These are phyloP conservation scores for Limnothrissa miodon DNA, from an alignment of 2,113 vertebrate species.

Conservation along the genomic window DNA sequence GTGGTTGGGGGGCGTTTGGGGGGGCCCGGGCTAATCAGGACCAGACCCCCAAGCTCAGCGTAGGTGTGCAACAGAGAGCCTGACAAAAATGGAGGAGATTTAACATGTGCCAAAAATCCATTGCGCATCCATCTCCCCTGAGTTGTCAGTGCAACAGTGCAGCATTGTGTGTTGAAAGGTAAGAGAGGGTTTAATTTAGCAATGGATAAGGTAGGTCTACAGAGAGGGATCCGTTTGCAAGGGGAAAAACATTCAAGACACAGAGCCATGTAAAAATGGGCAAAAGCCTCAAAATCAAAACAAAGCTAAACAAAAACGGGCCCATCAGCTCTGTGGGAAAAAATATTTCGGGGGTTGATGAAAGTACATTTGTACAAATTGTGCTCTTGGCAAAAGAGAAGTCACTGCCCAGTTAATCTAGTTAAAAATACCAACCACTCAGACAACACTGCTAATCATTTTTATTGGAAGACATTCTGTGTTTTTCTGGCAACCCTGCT, in stretches of 20 bases:
- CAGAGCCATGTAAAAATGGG: not conserved
- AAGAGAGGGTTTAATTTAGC: constrained; percentile 4
- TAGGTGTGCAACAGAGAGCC: constrained; percentile 3
- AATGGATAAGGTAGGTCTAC: not conserved
- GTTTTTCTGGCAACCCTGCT: constrained; percentile 2
- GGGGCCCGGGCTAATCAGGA: constrained; percentile 45
- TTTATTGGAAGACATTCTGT: constrained; percentile 6
- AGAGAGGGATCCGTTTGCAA: constrained; percentile 6
- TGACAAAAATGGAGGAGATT: not conserved
- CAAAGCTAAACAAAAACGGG: constrained; percentile 2
- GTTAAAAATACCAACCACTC: constrained; percentile 11
- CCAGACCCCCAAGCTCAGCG: constrained; percentile 47
- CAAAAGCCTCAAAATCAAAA: constrained; percentile 10
- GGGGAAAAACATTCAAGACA: not conserved
- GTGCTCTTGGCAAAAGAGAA: not conserved
- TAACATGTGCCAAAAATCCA: constrained; percentile 4
- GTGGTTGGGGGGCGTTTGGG: not conserved
- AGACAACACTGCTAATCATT: constrained; percentile 13
- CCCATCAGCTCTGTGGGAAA: constrained; percentile 11
- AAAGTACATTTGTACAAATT: constrained; percentile 9
- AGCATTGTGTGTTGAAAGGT: constrained; percentile 3
- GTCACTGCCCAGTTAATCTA: not conserved
- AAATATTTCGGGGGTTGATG: not conserved
- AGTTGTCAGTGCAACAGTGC: not conserved
- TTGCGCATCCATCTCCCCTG: not conserved